Evolutionary conservation across 2,888 invertebrate genomes (phyloP).

Genomic region (Athalia cordata): DNA sequence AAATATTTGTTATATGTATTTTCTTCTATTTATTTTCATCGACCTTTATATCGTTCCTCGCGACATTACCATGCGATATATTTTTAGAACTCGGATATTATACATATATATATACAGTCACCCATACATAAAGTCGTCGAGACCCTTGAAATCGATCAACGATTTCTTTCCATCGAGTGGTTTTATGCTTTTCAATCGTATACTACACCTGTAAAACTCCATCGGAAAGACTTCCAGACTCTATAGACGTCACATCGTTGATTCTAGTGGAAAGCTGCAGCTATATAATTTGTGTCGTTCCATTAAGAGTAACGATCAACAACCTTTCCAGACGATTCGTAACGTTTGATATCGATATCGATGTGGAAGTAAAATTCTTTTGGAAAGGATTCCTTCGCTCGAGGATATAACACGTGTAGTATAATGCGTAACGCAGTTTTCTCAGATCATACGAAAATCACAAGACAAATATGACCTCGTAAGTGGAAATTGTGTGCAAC

Average conservation of each 20-base stretch:
- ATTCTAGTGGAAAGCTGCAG: not conserved
- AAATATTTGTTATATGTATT: not conserved
- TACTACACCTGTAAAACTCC: not conserved
- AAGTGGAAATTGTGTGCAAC: too few species aligned
- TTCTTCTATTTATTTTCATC: not conserved
- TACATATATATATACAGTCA: not conserved
- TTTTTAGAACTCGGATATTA: not conserved
- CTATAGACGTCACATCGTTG: not conserved
- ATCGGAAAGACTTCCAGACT: slow-evolving; percentile 13
- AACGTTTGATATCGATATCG: too few species aligned
- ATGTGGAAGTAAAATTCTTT: too few species aligned
- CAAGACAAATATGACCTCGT: too few species aligned
- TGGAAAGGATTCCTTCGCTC: too few species aligned
- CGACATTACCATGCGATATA: not conserved
- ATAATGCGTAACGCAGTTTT: too few species aligned
- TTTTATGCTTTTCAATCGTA: slow-evolving; percentile 26
- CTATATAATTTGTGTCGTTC: not conserved
- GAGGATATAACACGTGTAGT: too few species aligned
- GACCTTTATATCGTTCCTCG: not conserved
- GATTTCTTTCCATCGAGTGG: not conserved
- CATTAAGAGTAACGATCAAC: slow-evolving; percentile 22
- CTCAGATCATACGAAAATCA: too few species aligned
- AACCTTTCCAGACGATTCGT: too few species aligned
- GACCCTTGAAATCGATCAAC: not conserved
- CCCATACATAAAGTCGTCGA: too few species aligned